Conservation (phyloP, 2,113 vertebrate genomes). For the Phoenicopterus ruber region DNA sequence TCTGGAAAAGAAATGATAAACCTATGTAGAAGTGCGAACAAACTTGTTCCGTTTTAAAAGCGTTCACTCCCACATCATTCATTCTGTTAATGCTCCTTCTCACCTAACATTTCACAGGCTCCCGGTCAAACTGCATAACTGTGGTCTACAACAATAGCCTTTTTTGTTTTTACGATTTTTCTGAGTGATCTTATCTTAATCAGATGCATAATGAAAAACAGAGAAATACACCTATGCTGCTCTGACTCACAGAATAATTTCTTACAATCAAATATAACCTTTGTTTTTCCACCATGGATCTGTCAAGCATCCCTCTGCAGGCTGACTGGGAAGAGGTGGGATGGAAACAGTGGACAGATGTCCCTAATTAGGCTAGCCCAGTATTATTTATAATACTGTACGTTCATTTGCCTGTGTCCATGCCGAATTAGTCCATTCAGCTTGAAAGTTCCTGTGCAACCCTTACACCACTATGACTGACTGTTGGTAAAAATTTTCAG, state of each 20-base stretch:
- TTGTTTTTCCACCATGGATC: not conserved
- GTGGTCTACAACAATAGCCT: not conserved
- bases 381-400: not conserved
- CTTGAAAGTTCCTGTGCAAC: not conserved
- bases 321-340: not conserved
- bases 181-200: not conserved
- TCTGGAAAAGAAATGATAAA: not conserved
- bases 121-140: not conserved
- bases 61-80: not conserved
- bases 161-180: not conserved
- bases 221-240: not conserved
- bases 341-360: not conserved
- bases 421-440: not conserved
- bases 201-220: not conserved
- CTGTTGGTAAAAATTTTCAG: not conserved
- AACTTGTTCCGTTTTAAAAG: constrained; percentile 5
- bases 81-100: not conserved
- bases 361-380: no score
- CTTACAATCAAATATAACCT: not conserved
- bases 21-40: not conserved
- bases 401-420: not conserved
- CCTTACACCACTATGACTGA: not conserved
- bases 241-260: not conserved
- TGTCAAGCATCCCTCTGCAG: not conserved
- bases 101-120: not conserved